Evolutionary conservation across 2,888 invertebrate species (phyloP).

Genomic region (Oeneis ivallda): DNA sequence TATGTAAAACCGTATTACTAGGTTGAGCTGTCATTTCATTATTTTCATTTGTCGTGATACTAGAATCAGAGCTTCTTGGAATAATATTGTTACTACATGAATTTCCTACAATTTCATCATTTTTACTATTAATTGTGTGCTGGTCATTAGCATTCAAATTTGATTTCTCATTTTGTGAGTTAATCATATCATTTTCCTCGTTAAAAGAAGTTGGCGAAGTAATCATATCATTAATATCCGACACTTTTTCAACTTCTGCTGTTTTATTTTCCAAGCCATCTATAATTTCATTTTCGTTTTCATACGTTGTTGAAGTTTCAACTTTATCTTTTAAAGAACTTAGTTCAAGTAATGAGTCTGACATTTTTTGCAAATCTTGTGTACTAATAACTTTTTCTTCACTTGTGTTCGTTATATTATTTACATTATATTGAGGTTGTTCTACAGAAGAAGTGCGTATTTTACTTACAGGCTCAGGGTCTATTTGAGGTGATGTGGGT

Average conservation of each 20-base stretch:
- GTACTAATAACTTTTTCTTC: slow-evolving; percentile 37
- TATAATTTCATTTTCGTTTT: background rate
- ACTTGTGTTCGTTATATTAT: slow-evolving; percentile 1
- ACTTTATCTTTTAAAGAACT: slow-evolving; percentile 18
- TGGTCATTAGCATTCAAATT: background rate
- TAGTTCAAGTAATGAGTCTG: slow-evolving; percentile 55
- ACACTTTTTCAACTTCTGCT: background rate
- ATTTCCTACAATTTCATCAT: background rate
- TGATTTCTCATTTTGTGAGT: background rate
- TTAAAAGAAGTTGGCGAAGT: slow-evolving; percentile 6
- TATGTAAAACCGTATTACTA: slow-evolving; percentile 50
- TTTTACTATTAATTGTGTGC: background rate
- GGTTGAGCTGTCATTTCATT: slow-evolving; percentile 53
- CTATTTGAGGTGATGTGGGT: no score
- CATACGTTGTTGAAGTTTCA: background rate
- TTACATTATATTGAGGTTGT: background rate
- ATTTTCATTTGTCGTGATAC: slow-evolving; percentile 15
- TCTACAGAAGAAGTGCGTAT: slow-evolving; percentile 8
- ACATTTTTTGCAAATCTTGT: slow-evolving; percentile 61
- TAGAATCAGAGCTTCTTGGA: background rate
- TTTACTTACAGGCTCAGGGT: background rate
- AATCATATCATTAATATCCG: background rate
- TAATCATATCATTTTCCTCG: background rate
- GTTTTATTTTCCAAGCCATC: background rate
- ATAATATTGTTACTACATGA: slow-evolving; percentile 12